phyloP scores from a whole-genome alignment of 2,797 vertebrate genomes.

The Malurus leucopterus region DNA sequence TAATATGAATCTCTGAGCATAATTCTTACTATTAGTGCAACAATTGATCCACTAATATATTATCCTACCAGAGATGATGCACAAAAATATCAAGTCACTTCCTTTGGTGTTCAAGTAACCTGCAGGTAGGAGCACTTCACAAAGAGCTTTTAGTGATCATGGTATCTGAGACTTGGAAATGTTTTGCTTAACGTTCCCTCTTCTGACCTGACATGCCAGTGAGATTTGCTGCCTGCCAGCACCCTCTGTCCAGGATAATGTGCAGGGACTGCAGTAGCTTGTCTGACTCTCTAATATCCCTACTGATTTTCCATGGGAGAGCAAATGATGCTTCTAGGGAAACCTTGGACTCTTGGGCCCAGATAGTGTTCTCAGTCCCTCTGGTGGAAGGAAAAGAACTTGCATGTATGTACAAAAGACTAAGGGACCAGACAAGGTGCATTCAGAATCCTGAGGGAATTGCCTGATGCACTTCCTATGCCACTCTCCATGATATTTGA shows the following conservation, averaged over 20 bases:
- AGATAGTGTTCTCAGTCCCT: neutral
- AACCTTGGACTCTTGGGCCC: neutral
- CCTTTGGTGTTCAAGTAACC: neutral
- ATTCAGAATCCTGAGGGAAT: neutral
- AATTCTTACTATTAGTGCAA: neutral
- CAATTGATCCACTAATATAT: neutral
- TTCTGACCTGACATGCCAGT: neutral
- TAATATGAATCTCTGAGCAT: neutral
- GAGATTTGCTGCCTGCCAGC: neutral
- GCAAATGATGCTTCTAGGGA: neutral
- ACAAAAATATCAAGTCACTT: neutral
- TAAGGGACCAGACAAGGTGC: too few species aligned
- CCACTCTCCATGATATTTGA: neutral
- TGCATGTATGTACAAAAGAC: too few species aligned
- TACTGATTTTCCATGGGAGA: neutral
- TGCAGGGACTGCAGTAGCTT: neutral
- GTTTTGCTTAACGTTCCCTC: neutral
- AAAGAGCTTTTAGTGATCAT: neutral
- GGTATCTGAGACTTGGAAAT: neutral
- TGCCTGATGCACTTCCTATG: neutral
- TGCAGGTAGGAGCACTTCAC: neutral
- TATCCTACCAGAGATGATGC: neutral
- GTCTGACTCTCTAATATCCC: neutral
- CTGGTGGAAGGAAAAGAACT: neutral
- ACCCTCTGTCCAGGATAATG: neutral